A percentile compares a stretch with the other conserved stretches of the same genome.
Conservation (phyloP, 2,888 invertebrate genomes). For the Acleris cristana region DNA sequence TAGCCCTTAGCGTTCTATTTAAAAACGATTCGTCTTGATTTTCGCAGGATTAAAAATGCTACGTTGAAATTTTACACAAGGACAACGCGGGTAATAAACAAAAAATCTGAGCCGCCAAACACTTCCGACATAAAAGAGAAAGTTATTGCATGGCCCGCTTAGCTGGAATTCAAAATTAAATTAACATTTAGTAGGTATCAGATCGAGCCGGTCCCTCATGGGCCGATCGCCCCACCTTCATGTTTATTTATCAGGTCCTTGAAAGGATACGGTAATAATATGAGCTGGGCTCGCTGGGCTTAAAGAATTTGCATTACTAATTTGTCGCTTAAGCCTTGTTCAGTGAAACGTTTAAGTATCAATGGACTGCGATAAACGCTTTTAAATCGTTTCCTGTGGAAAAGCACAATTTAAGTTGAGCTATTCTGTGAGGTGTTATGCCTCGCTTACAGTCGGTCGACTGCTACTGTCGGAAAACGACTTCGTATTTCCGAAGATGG, state of each 20-base stretch:
- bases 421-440: neutral
- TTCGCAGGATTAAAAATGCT: neutral
- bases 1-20: neutral
- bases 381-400: slow-evolving; percentile 4
- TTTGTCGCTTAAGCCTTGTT: slow-evolving; percentile 50
- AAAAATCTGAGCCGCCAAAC: slow-evolving; percentile 33
- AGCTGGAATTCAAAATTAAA: slow-evolving; percentile 62
- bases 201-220: slow-evolving; percentile 63
- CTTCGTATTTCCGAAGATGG: neutral
- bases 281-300: slow-evolving; percentile 63
- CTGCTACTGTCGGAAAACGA: neutral
- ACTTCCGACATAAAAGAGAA: slow-evolving; percentile 48
- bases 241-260: slow-evolving; percentile 77
- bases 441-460: neutral
- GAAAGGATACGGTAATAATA: slow-evolving; percentile 67
- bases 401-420: neutral
- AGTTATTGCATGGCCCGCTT: slow-evolving; percentile 52
- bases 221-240: slow-evolving; percentile 61
- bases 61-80: neutral
- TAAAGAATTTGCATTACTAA: slow-evolving; percentile 71
- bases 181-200: slow-evolving; percentile 72
- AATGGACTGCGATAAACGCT: slow-evolving; percentile 20
- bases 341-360: slow-evolving; percentile 35
- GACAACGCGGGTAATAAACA: slow-evolving; percentile 22
- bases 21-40: slow-evolving; percentile 4